phyloP scores from a whole-genome alignment of 2,888 invertebrate species.

The Hirtodrosophila cameraria region DNA sequence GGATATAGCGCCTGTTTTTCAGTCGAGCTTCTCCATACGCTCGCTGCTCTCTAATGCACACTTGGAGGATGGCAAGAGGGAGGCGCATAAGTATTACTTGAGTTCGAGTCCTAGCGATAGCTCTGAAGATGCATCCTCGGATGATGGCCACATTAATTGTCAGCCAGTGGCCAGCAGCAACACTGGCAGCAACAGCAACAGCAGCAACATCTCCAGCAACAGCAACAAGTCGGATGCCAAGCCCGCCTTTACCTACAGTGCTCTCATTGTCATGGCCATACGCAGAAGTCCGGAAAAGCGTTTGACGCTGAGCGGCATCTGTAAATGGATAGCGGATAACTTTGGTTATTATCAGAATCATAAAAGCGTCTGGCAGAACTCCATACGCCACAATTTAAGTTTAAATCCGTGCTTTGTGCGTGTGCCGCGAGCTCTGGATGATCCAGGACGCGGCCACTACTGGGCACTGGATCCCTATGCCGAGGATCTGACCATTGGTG shows the following conservation, averaged over 20 bases:
- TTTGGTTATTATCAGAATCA: conserved; percentile 98
- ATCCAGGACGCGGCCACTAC: conserved; percentile 99
- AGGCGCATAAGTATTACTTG: conserved; percentile 8
- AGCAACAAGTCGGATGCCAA: conserved; percentile 84
- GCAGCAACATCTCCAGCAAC: background rate
- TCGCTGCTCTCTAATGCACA: conserved; percentile 55
- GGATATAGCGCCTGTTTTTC: conserved; percentile 81
- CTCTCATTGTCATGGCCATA: conserved; percentile 99
- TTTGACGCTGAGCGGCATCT: conserved; percentile 96
- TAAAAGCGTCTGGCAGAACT: conserved; percentile 99
- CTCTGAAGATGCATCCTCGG: conserved; percentile 56
- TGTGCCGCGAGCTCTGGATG: conserved; percentile 97
- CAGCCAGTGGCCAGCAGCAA: background rate
- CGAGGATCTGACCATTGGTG: conserved; percentile 98
- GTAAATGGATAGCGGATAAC: conserved; percentile 98
- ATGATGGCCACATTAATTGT: conserved; percentile 21
- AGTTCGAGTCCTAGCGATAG: conserved; percentile 40
- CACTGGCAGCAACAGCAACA: background rate
- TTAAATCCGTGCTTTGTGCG: conserved; percentile 98
- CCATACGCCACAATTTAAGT: conserved; percentile 86
- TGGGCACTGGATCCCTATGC: conserved; percentile 98
- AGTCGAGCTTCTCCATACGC: conserved; percentile 77
- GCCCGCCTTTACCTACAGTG: conserved; percentile 98
- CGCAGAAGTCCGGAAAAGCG: conserved; percentile 95
- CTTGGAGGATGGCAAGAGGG: background rate